A percentile compares a stretch with the other conserved stretches of the same genome.
Conservation (phyloP, 2,113 vertebrate genomes). For the Alethe castanea region DNA sequence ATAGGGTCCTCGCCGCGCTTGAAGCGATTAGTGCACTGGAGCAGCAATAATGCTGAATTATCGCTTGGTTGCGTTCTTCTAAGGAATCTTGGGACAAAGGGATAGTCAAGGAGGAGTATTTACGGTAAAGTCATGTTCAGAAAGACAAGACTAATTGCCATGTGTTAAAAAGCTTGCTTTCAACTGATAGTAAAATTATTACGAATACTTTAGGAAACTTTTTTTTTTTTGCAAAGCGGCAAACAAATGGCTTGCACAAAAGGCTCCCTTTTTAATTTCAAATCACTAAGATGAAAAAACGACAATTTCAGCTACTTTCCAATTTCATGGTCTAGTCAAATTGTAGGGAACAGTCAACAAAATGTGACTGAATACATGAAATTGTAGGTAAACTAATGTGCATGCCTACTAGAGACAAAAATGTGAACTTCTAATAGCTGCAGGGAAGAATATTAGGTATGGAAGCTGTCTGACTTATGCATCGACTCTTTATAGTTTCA, state of each 20-base stretch:
- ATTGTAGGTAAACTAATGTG: conserved; percentile 33
- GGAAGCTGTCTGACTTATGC: conserved; percentile 33
- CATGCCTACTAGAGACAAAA: conserved; percentile 36
- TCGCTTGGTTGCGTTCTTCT: conserved; percentile 85
- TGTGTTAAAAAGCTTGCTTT: conserved; percentile 68
- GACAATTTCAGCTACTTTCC: conserved; percentile 47
- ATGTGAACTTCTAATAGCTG: conserved; percentile 37
- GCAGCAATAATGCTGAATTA: conserved; percentile 90
- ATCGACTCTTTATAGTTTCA: conserved; percentile 43
- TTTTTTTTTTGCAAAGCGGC: conserved; percentile 11
- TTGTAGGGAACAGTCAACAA: not conserved
- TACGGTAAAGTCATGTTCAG: conserved; percentile 75
- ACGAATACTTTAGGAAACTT: conserved; percentile 46
- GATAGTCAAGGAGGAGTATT: conserved; percentile 75
- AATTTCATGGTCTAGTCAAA: conserved; percentile 37
- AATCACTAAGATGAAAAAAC: conserved; percentile 36
- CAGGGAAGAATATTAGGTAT: conserved; percentile 39
- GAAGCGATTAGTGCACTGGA: conserved; percentile 87
- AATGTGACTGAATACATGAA: conserved; percentile 42
- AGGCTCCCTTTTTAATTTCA: conserved; percentile 28
- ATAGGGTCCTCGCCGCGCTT: conserved; percentile 84
- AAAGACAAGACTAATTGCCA: conserved; percentile 75
- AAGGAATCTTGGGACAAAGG: conserved; percentile 85
- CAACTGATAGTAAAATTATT: conserved; percentile 56
- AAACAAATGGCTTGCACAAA: conserved; percentile 13